Evolutionary conservation across 2,797 vertebrate species (phyloP), one percentile per base, ranked within the genome.

Genomic region (Silurus lanzhouensis): DNA sequence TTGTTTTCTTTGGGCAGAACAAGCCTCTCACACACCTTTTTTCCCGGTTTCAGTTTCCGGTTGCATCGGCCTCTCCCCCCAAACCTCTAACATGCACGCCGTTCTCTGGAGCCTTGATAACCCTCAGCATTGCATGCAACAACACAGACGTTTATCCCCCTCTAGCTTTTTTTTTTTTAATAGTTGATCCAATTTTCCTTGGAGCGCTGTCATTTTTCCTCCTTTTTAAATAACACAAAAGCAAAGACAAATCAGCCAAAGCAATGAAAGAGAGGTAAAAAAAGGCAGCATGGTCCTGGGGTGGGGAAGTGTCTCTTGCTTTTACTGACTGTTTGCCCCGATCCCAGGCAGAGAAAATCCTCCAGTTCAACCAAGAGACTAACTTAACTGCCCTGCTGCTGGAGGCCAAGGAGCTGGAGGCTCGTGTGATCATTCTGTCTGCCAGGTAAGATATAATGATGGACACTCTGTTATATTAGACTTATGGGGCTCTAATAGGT

Each of bases 291-390:
- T 95, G 94, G 94, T 92, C 92, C 94, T 94, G 77, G 89, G 87
- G 90, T 88, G 87, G 71, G 93, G 94, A 94, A 92, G 92, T 90
- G 89, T 91, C 86, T 92, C 78, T 92, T 92, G 92, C 90, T 91
- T 90, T 60, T 92, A 94, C 96, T 96, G 93, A 94, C 94, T 95
- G 91, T 89, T 85, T 95, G 96, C 92, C 93, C 96, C 88, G 89
- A 98, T 95, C 95, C 91, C 97, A 99, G 98, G 98, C 98, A 86
- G 98, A 99, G 96, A 99, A 99, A 96, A 97, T 99, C 93, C 97
- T 99, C 94, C 98, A 99, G 94, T 99, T 99, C 92, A 98, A 97
- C 92, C 98, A 98, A 3, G 98, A 99, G 92, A 99, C 98, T 95
- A 99, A 99, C 9, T 96, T 99, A 95, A 99, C 98, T 0, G 97